phyloP scores from a whole-genome alignment of 2,797 vertebrate species.

The Liasis olivaceus region DNA sequence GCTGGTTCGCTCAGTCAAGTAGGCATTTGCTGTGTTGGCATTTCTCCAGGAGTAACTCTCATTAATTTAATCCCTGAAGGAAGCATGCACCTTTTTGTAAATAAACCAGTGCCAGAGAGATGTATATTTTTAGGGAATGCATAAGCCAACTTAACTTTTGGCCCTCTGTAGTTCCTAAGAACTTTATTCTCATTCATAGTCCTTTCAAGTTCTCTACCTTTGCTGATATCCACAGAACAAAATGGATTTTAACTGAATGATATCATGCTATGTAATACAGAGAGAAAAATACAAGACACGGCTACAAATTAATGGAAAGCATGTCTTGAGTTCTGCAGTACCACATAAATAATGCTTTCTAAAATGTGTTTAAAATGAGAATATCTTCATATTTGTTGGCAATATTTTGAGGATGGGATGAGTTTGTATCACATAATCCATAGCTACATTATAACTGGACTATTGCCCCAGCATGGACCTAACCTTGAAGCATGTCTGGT shows the following conservation, averaged over 20 bases:
- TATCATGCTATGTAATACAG: not conserved
- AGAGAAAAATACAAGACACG: not conserved
- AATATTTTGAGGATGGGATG: not conserved
- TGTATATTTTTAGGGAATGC: not conserved
- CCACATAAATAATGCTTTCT: not conserved
- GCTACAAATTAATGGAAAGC: not conserved
- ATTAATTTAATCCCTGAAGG: not conserved
- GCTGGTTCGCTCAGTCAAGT: not conserved
- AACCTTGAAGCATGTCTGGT: not conserved
- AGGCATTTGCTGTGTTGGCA: not conserved
- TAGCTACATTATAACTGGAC: not conserved
- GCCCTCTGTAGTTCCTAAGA: not conserved
- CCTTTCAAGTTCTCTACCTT: not conserved
- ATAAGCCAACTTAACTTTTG: not conserved
- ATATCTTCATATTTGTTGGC: not conserved
- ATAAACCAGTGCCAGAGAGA: not conserved
- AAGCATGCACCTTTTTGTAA: not conserved
- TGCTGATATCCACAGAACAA: not conserved
- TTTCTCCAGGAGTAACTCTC: not conserved
- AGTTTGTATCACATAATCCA: not conserved
- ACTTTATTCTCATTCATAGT: not conserved
- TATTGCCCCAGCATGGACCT: not conserved
- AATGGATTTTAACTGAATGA: not conserved
- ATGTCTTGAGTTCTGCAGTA: not conserved
- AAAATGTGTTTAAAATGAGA: not conserved